These are phyloP conservation scores for Cettia cetti DNA, from an alignment of 2,113 vertebrate species.

Conservation along the genomic window DNA sequence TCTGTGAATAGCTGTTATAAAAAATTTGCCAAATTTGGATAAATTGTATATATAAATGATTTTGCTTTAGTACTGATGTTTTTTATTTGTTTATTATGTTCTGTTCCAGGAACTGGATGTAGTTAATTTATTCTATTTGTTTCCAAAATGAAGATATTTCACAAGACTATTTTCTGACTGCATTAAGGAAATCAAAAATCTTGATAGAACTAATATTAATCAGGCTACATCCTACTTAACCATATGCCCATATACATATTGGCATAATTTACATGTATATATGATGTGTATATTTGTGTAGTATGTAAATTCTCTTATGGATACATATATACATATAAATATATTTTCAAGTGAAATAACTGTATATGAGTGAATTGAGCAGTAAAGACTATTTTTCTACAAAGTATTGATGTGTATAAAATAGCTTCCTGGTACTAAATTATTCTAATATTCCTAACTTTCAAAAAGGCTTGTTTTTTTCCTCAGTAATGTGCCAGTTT, in stretches of 20 bases:
- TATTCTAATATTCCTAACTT: not conserved
- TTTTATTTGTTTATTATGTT: not conserved
- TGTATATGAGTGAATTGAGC: not conserved
- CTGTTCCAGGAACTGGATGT: not conserved
- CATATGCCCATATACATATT: accelerated
- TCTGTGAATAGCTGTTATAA: not conserved
- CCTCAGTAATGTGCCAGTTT: not conserved
- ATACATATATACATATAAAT: not conserved
- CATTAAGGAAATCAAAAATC: not conserved
- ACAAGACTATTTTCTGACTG: not conserved
- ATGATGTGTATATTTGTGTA: not conserved
- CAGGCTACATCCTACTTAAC: not conserved
- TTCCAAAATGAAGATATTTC: not conserved
- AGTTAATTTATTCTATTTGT: not conserved
- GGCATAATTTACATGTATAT: not conserved
- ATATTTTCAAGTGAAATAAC: not conserved
- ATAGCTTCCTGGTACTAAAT: not conserved
- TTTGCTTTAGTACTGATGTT: not conserved
- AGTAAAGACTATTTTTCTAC: not conserved
- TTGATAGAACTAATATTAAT: not conserved
- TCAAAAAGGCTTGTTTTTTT: not conserved
- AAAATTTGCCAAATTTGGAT: not conserved
- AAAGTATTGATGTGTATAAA: not conserved
- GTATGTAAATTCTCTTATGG: not conserved
- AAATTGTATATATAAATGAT: not conserved